A percentile compares a stretch with the other conserved stretches of the same genome.
These are phyloP conservation scores for Orthonychiurus folsomi DNA, from an alignment of 2,888 invertebrate species.

Conservation along the genomic window DNA sequence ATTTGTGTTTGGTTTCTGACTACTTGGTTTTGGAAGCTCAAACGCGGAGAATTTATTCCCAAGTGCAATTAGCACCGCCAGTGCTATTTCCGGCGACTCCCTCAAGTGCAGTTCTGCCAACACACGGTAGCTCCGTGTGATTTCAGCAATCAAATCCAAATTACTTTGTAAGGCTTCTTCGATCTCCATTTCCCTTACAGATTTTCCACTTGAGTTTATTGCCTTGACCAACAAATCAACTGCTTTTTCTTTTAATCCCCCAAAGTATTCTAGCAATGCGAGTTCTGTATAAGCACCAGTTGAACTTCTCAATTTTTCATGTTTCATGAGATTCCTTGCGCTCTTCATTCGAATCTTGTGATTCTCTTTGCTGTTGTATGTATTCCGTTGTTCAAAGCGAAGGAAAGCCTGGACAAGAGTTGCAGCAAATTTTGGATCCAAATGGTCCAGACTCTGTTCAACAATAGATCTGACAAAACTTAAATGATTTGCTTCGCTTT, in stretches of 20 bases:
- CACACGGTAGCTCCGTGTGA: slow-evolving; percentile 26
- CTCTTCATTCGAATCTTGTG: slow-evolving; percentile 25
- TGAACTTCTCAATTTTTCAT: slow-evolving; percentile 34
- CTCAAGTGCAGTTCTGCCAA: slow-evolving; percentile 31
- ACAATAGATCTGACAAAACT: slow-evolving; percentile 23
- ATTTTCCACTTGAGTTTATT: slow-evolving; percentile 24
- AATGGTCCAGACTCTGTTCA: slow-evolving; percentile 20
- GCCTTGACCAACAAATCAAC: slow-evolving; percentile 29
- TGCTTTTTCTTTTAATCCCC: slow-evolving; percentile 11
- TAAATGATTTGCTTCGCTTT: slow-evolving; percentile 21
- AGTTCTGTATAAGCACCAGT: slow-evolving; percentile 30
- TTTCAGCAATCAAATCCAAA: slow-evolving; percentile 26
- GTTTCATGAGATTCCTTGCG: slow-evolving; percentile 28
- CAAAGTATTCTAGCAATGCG: slow-evolving; percentile 35
- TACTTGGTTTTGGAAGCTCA: neutral
- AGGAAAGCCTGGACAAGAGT: slow-evolving; percentile 31
- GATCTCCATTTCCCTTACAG: slow-evolving; percentile 16
- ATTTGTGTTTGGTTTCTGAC: slow-evolving; percentile 21
- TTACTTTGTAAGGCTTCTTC: slow-evolving; percentile 18
- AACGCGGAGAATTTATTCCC: slow-evolving; percentile 30
- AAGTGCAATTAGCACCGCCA: slow-evolving; percentile 24
- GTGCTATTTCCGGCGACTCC: slow-evolving; percentile 17
- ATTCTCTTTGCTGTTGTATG: slow-evolving; percentile 7
- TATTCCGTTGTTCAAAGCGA: slow-evolving; percentile 30
- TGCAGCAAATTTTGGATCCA: slow-evolving; percentile 26